phyloP scores from a whole-genome alignment of 2,888 invertebrate species.

The Hydraecia micacea region DNA sequence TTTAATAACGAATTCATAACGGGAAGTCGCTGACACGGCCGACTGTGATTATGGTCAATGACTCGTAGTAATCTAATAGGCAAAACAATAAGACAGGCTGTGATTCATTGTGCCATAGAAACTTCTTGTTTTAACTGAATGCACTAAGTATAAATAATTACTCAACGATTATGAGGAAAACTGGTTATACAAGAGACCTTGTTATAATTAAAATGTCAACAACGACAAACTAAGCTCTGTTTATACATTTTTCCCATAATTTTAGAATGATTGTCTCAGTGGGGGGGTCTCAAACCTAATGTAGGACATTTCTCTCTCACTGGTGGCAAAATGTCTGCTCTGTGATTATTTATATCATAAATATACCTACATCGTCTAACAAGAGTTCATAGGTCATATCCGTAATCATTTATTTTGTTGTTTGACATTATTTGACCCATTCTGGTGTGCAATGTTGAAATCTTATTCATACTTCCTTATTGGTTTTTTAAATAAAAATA shows the following conservation, averaged over 20 bases:
- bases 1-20: constrained; percentile 82
- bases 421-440: constrained; percentile 29
- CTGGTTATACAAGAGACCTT: constrained; percentile 37
- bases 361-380: constrained; percentile 23
- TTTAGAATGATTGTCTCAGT: constrained; percentile 28
- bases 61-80: constrained; percentile 76
- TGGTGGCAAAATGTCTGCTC: constrained; percentile 22
- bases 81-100: constrained; percentile 75
- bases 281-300: constrained; percentile 53
- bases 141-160: constrained; percentile 25
- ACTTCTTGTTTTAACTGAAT: background rate
- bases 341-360: background rate
- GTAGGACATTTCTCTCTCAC: background rate
- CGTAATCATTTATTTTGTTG: constrained; percentile 29
- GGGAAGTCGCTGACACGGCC: constrained; percentile 82
- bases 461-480: background rate
- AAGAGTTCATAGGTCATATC: constrained; percentile 48
- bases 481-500: background rate
- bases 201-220: constrained; percentile 46
- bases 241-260: background rate
- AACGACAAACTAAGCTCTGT: constrained; percentile 19
- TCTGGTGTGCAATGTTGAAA: background rate
- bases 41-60: constrained; percentile 83
- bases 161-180: constrained; percentile 30
- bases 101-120: constrained; percentile 50